Base-by-base conservation (phyloP, 2,797 vertebrate species). In the Bovichtus variegatus region DNA sequence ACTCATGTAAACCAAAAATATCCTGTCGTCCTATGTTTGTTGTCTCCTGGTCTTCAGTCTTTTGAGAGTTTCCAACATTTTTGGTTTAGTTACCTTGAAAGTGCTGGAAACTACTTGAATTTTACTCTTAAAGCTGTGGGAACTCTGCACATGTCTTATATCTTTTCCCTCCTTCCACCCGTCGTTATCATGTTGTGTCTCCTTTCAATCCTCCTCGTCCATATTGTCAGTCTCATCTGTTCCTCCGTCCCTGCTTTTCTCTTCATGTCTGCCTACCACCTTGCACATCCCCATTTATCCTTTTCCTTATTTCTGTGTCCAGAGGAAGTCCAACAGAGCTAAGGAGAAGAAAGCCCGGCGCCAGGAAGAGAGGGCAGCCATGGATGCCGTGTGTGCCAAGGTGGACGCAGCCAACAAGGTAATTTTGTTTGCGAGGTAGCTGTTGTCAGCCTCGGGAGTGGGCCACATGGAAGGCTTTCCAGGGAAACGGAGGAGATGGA, bases 341-440 rank as follows among this genome's bases (percentile, higher is more conserved):
- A 98, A 97, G 89, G 97, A 98, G 89, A 99, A 98, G 96, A 99
- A 98, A 89, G 97, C 97, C 67, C 96, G 96, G 74, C 94, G 97
- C 11, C 75, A 95, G 87, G 97, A 98, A 85, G 97, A 99, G 87
- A 93, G 97, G 53, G 97, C 97, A 0, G 97, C 97, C 23, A 98
- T 98, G 97, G 97, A 97, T 0, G 97, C 97, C 0, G 95, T 97
- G n/a, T 98, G 96, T 11, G 97, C 97, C 76, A 97, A 97, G 88
- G 97, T 99, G 87, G 97, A 98, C 0, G 96, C 97, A 0, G 98
- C 98, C 86, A 99, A 99, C 92, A 97, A 98, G 96, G 98, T 97
- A 79, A 92, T 46, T 49, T 57, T 58, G 9, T 3, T 47, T 10
- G 23, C 38, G 16, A 64, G 76, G 57, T 34, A n/a, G 66, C 41